Evolutionary conservation across 2,113 vertebrate species (phyloP).

Genomic region (Psammodynastes pulverulentus): DNA sequence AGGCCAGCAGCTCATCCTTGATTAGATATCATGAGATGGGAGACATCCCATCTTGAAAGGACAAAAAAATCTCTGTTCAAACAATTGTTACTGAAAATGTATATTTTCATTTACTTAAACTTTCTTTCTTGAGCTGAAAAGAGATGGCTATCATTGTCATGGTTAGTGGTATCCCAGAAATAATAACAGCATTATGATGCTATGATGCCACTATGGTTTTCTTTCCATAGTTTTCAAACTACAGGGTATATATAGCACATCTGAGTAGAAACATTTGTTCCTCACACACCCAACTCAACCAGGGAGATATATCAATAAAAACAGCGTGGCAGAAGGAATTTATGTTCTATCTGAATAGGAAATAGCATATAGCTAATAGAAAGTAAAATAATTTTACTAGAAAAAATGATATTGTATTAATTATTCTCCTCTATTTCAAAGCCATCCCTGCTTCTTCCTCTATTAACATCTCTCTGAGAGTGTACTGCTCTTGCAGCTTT

Average conservation of each 20-base stretch:
- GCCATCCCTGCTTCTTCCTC: background rate
- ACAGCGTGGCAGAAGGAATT: background rate
- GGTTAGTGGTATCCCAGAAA: background rate
- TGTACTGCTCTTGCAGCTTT: background rate
- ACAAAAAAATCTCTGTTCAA: background rate
- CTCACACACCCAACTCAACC: background rate
- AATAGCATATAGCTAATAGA: background rate
- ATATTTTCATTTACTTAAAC: background rate
- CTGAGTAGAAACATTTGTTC: background rate
- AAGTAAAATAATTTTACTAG: background rate
- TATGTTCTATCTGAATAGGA: background rate
- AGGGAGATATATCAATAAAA: background rate
- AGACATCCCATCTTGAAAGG: background rate
- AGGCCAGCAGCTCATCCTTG: background rate
- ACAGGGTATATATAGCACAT: background rate
- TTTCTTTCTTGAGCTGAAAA: background rate
- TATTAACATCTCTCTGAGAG: background rate
- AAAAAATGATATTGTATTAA: background rate
- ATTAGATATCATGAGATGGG: background rate
- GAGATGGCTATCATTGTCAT: background rate
- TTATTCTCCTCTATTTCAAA: background rate
- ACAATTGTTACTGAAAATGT: background rate
- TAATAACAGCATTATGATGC: background rate
- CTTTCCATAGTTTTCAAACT: background rate
- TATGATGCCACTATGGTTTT: background rate